These are phyloP conservation scores for Merluccius polli DNA, from an alignment of 2,797 vertebrate genomes.

Conservation along the genomic window DNA sequence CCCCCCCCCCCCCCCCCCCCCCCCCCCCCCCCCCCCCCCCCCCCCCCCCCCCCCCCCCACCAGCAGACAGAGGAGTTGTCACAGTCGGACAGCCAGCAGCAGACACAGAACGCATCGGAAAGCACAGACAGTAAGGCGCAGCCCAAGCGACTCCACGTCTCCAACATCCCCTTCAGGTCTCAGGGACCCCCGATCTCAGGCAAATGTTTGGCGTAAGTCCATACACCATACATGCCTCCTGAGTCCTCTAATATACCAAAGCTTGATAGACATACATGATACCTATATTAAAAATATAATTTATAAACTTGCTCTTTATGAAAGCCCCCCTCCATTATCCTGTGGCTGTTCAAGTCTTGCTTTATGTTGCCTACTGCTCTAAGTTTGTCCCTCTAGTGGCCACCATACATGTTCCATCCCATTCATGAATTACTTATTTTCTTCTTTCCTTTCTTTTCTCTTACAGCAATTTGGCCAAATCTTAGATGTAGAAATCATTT, in stretches of 20 bases:
- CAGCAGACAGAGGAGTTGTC: slow-evolving; percentile 92
- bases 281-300: no score
- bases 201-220: slow-evolving; percentile 99
- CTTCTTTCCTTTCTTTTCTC: slow-evolving; percentile 9
- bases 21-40: slow-evolving; percentile 12
- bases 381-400: no score
- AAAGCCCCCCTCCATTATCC: no score
- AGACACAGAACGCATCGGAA: slow-evolving; percentile 84
- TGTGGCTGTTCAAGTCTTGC: no score
- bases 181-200: slow-evolving; percentile 93
- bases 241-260: no score
- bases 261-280: no score
- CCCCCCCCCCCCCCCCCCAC: slow-evolving; percentile 11
- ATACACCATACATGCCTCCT: no score
- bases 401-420: no score
- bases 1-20: slow-evolving; percentile 17
- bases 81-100: slow-evolving; percentile 84
- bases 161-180: slow-evolving; percentile 98
- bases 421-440: not conserved
- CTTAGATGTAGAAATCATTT: no score
- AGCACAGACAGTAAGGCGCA: slow-evolving; percentile 93
- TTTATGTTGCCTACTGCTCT: no score
- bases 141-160: slow-evolving; percentile 93
- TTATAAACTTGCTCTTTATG: no score
- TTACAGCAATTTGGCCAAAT: no score